Percentiles rank a stretch among this genome's conserved stretches.
These are phyloP conservation scores for Athalia rosae DNA, from an alignment of 2,888 invertebrate genomes.

Conservation along the genomic window DNA sequence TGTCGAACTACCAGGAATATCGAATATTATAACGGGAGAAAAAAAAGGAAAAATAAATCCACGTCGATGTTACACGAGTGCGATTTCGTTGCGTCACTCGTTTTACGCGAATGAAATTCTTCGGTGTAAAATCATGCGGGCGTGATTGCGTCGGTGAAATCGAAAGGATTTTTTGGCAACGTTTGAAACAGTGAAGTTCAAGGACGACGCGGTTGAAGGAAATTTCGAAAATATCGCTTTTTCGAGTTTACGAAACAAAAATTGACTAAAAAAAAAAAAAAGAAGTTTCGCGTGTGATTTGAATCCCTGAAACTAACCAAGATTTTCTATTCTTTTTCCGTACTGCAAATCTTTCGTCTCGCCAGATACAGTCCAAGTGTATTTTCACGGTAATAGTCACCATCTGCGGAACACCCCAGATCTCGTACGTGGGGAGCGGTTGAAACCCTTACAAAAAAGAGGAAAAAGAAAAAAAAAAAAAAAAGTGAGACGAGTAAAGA, in stretches of 20 bases:
- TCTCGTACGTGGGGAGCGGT: not conserved
- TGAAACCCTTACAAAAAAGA: not conserved
- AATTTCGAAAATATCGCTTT: no score
- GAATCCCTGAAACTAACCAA: not conserved
- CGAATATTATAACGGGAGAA: not conserved
- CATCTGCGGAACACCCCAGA: slow-evolving; percentile 40
- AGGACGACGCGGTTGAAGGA: no score
- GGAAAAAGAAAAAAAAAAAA: not conserved
- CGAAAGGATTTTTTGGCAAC: no score
- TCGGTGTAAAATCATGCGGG: no score
- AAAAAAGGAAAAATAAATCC: not conserved
- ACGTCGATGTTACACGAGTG: no score
- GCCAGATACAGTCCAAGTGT: no score
- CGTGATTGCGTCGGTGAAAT: no score
- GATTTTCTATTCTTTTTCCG: not conserved
- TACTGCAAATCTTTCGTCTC: slow-evolving; percentile 37
- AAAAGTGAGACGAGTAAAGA: slow-evolving; percentile 4
- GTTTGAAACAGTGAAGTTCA: no score
- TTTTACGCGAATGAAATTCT: no score
- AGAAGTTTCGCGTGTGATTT: slow-evolving; percentile 7
- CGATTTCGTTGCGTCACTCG: no score
- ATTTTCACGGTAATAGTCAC: slow-evolving; percentile 23
- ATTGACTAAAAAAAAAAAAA: not conserved
- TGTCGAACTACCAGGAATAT: slow-evolving; percentile 3
- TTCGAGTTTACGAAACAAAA: no score